Conservation (phyloP, 2,888 invertebrate genomes). For the Netelia virgata region DNA sequence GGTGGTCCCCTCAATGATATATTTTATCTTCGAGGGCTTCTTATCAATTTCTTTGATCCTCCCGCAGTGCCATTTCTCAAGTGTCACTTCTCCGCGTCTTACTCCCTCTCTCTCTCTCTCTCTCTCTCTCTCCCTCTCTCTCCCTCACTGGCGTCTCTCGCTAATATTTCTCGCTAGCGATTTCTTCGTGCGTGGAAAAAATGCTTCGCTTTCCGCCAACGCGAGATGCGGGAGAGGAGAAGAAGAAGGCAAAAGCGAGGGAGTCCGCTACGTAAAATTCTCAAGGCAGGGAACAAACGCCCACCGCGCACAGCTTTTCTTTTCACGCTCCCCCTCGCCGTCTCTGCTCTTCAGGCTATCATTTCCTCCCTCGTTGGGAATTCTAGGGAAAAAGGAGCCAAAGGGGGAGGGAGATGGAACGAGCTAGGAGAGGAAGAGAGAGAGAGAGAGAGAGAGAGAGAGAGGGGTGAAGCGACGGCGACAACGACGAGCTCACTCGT, state of each 20-base stretch:
- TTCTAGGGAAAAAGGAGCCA: conserved; percentile 50
- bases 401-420: conserved; percentile 2
- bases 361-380: conserved; percentile 44
- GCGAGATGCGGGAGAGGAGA: conserved; percentile 19
- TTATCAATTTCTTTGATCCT: conserved; percentile 80
- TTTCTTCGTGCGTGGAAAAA: conserved; percentile 64
- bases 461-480: conserved; percentile 38
- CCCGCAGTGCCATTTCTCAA: conserved; percentile 76
- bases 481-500: conserved; percentile 45
- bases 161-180: conserved; percentile 56
- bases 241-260: conserved; percentile 49
- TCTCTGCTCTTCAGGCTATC: conserved; percentile 34
- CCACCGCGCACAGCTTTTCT: conserved; percentile 31
- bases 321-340: conserved; percentile 49
- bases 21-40: conserved; percentile 75
- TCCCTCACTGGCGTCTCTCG: conserved; percentile 50
- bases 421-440: neutral
- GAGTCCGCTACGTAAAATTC: conserved; percentile 66
- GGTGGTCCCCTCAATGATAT: conserved; percentile 73
- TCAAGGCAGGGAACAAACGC: conserved; percentile 36
- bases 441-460: neutral
- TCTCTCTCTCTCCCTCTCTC: conserved; percentile 69
- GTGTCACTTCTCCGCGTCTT: conserved; percentile 59
- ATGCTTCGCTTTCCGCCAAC: conserved; percentile 41
- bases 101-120: neutral